Conservation (phyloP, 2,888 invertebrate species). For the Malachius bipustulatus region DNA sequence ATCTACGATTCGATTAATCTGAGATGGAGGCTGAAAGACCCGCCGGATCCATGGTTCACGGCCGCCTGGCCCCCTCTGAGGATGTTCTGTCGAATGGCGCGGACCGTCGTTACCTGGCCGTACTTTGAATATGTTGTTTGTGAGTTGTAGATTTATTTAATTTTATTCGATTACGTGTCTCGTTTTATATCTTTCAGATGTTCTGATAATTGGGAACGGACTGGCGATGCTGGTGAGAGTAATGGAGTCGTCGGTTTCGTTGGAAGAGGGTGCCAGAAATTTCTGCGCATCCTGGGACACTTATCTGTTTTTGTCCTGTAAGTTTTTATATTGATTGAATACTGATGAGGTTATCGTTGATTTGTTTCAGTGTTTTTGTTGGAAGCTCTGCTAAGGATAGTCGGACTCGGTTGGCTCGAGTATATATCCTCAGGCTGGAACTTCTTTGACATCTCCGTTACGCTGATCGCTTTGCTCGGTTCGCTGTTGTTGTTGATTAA, state of each 20-base stretch:
- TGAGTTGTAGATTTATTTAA: slow-evolving; percentile 37
- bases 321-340: slow-evolving; percentile 29
- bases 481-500: slow-evolving; percentile 54
- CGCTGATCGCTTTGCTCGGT: slow-evolving; percentile 54
- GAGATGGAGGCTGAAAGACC: slow-evolving; percentile 61
- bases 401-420: slow-evolving; percentile 56
- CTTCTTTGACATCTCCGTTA: slow-evolving; percentile 62
- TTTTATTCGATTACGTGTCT: background rate
- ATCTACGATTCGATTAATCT: slow-evolving; percentile 62
- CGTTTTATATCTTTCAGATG: slow-evolving; percentile 42
- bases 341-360: slow-evolving; percentile 7
- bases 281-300: slow-evolving; percentile 69
- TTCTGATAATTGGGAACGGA: slow-evolving; percentile 61
- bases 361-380: slow-evolving; percentile 56
- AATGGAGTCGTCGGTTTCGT: slow-evolving; percentile 45
- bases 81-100: slow-evolving; percentile 47
- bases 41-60: slow-evolving; percentile 64
- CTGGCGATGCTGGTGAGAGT: slow-evolving; percentile 62
- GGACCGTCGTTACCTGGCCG: slow-evolving; percentile 52
- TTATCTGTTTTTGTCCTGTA: slow-evolving; percentile 55
- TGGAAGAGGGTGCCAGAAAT: slow-evolving; percentile 49
- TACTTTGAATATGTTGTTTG: slow-evolving; percentile 64
- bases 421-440: slow-evolving; percentile 81
- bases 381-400: slow-evolving; percentile 61
- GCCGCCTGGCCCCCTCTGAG: slow-evolving; percentile 48